These are phyloP conservation scores for Eupeodes corollae DNA, from an alignment of 1,140 invertebrate species.

Conservation along the genomic window DNA sequence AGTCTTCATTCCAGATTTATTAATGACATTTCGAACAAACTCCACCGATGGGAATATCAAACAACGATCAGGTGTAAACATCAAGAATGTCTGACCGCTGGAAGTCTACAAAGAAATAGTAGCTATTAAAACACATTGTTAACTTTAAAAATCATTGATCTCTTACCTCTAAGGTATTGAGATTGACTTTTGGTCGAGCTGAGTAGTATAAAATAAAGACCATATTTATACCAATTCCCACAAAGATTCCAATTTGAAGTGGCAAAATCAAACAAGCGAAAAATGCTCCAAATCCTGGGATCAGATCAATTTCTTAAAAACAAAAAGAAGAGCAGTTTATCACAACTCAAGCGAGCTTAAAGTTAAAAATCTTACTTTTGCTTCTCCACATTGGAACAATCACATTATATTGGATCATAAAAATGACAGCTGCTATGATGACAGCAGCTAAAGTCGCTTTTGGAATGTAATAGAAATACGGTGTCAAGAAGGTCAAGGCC, in stretches of 20 bases:
- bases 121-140: neutral
- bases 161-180: conserved; percentile 49
- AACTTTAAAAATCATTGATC: neutral
- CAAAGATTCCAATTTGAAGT: conserved; percentile 80
- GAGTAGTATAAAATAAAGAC: conserved; percentile 82
- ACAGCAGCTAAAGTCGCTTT: conserved; percentile 65
- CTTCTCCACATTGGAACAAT: conserved; percentile 67
- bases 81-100: conserved; percentile 58
- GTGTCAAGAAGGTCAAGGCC: conserved; percentile 60
- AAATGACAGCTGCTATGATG: conserved; percentile 74
- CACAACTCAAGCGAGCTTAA: neutral
- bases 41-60: conserved; percentile 82
- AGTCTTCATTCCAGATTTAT: conserved; percentile 58
- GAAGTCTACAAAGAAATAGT: conserved; percentile 44
- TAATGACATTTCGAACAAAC: conserved; percentile 70
- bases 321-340: neutral
- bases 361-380: conserved; percentile 47
- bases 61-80: conserved; percentile 73
- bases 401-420: conserved; percentile 71
- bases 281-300: conserved; percentile 76
- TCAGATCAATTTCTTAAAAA: conserved; percentile 68
- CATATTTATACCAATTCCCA: conserved; percentile 75
- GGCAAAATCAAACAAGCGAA: conserved; percentile 69
- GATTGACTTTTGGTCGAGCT: conserved; percentile 71
- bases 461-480: conserved; percentile 72